Conservation (phyloP, 2,113 vertebrate species). For the Isurus oxyrinchus region DNA sequence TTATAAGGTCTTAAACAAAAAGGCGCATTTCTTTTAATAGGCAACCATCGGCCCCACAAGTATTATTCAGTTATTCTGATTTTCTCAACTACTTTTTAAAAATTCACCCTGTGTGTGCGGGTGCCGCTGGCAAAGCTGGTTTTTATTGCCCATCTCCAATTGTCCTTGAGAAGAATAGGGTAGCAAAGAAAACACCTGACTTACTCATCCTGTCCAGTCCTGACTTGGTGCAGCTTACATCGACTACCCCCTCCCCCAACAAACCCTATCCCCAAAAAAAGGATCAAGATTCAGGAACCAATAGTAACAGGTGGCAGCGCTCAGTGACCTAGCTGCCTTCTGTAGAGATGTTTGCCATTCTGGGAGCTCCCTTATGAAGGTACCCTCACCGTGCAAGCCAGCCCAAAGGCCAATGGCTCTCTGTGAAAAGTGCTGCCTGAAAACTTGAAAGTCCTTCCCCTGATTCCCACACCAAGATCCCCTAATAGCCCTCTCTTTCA, state of each 20-base stretch:
- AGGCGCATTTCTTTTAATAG: background rate
- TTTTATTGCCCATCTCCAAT: background rate
- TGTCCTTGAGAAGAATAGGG: background rate
- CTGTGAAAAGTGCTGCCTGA: background rate
- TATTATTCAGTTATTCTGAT: background rate
- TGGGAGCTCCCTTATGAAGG: background rate
- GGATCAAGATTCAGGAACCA: background rate
- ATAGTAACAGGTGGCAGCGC: background rate
- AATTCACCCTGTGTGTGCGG: background rate
- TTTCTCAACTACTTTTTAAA: background rate
- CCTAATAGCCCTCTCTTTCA: background rate
- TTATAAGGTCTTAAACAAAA: background rate
- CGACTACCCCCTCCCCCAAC: background rate
- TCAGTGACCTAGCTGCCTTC: background rate
- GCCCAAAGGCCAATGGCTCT: background rate
- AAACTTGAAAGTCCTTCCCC: no score
- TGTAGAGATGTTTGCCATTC: background rate
- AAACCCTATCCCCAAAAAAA: background rate
- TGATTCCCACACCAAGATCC: no score
- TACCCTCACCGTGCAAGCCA: background rate
- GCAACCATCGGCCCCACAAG: background rate
- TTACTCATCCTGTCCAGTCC: background rate
- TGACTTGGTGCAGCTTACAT: background rate
- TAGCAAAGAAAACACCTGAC: background rate
- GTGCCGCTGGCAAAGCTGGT: background rate